Evolutionary conservation across 2,888 invertebrate species (phyloP), one percentile per base, ranked within the genome.

Genomic region (Melangyna quadrimaculata): DNA sequence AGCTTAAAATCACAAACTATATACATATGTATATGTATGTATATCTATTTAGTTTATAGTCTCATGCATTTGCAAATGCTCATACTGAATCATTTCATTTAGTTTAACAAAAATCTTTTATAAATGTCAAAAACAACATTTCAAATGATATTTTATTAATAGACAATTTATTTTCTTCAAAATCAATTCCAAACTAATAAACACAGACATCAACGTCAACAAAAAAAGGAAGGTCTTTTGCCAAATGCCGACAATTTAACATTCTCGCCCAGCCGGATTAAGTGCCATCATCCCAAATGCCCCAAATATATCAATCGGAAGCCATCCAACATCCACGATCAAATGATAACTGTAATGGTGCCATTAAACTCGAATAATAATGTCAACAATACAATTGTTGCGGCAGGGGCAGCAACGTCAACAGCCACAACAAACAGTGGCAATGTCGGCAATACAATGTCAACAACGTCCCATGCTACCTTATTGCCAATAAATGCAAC

Each of bases 321-420:
- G 88, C 91, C 91, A 88, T 90, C 92, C 87, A 92, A 89, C 80
- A 90, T 92, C 73, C 92, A 91, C 88, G 92, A 92, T 88, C 92
- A 92, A 89, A 90, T 91, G 91, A 92, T 92, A 84, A 91, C 92
- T 37, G 92, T 92, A 51, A 92, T 92, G 92, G 92, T 92, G 87
- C 92, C 92, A 57, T 88, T 92, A 4, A 91, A 91, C 65, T 91
- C 92, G 37, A 91, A 91, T 83, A 90, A 90, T 75, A 92, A 91
- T 87, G 88, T 90, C 83, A 90, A 87, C 84, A 88, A 77, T 45
- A 70, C 81, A 32, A 77, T 81, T 70, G 81, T 73, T 48, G 69
- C 86, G 22, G 77, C 86, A 6, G 10, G 19, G 10, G 29, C 57
- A 57, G 35, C 57, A 35, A 70, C 81, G 63, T 77, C 86, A 81